Percentiles rank a stretch among this genome's conserved stretches.
Evolutionary conservation across 1,140 invertebrate genomes (phyloP).

Genomic region (Gonatopus flavifemur): DNA sequence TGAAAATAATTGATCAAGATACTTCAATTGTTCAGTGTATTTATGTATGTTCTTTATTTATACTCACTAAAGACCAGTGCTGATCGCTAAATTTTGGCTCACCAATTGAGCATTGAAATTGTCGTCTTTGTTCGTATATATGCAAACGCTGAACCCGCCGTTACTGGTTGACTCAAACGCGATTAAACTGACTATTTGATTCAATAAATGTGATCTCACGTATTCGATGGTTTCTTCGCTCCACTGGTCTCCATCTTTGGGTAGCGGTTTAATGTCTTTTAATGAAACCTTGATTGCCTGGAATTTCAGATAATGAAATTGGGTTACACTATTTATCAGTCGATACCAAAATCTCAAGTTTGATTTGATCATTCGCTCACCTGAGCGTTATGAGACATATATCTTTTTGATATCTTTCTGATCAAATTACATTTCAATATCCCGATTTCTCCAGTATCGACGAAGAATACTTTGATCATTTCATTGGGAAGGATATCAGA

Average conservation of each 20-base stretch:
- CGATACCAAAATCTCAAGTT: too few species aligned
- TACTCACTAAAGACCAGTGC: conserved; percentile 34
- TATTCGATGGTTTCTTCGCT: conserved; percentile 6
- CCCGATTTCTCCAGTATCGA: conserved; percentile 57
- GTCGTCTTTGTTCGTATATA: conserved; percentile 23
- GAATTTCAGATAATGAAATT: conserved; percentile 1
- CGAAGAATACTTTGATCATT: conserved; percentile 53
- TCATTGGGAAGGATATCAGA: conserved; percentile 37
- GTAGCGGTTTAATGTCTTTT: conserved; percentile 31
- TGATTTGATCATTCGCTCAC: conserved; percentile 34
- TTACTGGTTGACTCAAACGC: conserved; percentile 16
- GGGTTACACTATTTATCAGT: conserved; percentile 1
- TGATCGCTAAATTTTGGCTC: conserved; percentile 17
- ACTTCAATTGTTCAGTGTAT: too few species aligned
- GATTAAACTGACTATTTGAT: conserved; percentile 16
- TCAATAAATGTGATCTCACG: conserved; percentile 10
- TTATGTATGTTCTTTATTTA: too few species aligned
- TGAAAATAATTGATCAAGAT: too few species aligned
- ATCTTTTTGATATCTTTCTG: conserved; percentile 35
- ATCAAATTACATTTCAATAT: conserved; percentile 37
- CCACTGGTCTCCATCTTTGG: conserved; percentile 28
- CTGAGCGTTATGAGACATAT: conserved; percentile 33
- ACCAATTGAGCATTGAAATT: conserved; percentile 38
- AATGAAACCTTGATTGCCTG: conserved; percentile 49
- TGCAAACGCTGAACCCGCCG: conserved; percentile 21